Evolutionary conservation across 92 coral and sea anemone genomes (phyloP).

Genomic region (Plumapathes pennacea): DNA sequence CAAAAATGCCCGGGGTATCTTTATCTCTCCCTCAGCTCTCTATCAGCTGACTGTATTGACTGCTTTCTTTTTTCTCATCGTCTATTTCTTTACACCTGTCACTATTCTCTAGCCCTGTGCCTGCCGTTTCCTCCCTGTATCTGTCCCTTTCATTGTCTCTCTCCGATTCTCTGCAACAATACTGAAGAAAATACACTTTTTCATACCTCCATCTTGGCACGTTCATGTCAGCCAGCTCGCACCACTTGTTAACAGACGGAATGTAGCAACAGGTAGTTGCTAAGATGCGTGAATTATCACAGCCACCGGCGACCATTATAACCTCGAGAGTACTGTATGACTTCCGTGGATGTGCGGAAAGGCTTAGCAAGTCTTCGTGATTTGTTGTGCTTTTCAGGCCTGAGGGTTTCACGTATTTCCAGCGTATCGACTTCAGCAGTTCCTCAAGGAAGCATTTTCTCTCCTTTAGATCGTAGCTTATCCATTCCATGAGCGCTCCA

Average conservation of each 20-base stretch:
- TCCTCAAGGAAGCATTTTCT: conserved; percentile 22
- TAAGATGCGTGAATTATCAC: conserved; percentile 52
- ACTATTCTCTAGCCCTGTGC: too few species aligned
- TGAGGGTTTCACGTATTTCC: too few species aligned
- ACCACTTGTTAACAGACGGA: conserved; percentile 72
- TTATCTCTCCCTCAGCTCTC: too few species aligned
- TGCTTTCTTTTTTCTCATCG: too few species aligned
- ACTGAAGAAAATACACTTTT: not conserved
- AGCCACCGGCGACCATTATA: conserved; percentile 80
- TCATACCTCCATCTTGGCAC: conserved; percentile 88
- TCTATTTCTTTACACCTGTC: too few species aligned
- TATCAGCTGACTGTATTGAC: too few species aligned
- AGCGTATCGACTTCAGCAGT: conserved; percentile 59
- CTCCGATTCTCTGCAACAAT: not conserved
- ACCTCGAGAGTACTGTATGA: conserved; percentile 71
- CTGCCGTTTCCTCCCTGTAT: too few species aligned
- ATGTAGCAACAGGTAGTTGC: conserved; percentile 55
- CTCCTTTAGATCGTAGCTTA: conserved; percentile 31
- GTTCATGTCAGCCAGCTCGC: conserved; percentile 56
- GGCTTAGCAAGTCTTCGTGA: not conserved
- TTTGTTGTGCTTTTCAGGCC: not conserved
- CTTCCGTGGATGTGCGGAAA: conserved; percentile 44
- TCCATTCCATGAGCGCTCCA: conserved; percentile 64
- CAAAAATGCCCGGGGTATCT: too few species aligned
- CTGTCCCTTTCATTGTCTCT: too few species aligned